Conservation (phyloP, 2,113 vertebrate species). For the Festucalex cinctus region DNA sequence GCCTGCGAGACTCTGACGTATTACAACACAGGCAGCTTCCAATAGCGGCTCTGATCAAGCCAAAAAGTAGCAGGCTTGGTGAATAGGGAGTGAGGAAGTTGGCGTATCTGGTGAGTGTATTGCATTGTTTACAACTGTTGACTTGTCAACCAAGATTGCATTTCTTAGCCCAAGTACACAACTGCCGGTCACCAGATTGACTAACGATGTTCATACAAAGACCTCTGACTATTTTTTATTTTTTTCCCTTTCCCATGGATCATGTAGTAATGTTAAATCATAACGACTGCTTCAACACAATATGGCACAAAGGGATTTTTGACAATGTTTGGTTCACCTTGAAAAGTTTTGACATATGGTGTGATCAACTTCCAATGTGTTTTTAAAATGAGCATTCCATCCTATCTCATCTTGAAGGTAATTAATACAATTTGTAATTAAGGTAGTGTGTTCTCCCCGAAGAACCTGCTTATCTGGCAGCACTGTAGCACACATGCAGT, state of each 20-base stretch:
- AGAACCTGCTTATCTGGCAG: conserved; percentile 54
- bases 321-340: neutral
- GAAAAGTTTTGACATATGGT: neutral
- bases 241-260: neutral
- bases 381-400: conserved; percentile 8
- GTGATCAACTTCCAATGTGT: neutral
- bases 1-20: no score
- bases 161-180: no score
- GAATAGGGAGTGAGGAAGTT: no score
- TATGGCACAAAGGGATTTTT: neutral
- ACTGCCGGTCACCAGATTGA: no score
- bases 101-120: no score
- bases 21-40: no score
- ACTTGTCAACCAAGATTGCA: no score
- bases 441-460: conserved; percentile 52
- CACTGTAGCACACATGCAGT: conserved; percentile 36
- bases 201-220: no score
- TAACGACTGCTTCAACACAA: neutral
- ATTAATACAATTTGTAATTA: conserved; percentile 69
- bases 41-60: no score
- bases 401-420: conserved; percentile 36
- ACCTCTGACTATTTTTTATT: no score
- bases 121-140: no score
- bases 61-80: no score
- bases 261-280: neutral